Percentiles rank a stretch among this genome's conserved stretches.
Evolutionary conservation across 2,113 vertebrate genomes (phyloP).

Genomic region (Speoplatyrhinus poulsoni): DNA sequence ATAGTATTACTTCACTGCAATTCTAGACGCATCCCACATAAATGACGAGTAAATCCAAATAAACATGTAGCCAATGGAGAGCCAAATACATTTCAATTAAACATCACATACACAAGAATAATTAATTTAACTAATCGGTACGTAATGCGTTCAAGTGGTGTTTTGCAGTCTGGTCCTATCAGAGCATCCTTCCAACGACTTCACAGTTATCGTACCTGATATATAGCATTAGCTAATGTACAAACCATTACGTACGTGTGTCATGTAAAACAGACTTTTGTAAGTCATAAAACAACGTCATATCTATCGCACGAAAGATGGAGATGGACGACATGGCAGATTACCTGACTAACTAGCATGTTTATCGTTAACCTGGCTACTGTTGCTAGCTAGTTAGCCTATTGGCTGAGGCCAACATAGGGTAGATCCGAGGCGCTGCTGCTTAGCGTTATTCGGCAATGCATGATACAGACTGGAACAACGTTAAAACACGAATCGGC

Average conservation of each 20-base stretch:
- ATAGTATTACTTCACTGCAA: not conserved
- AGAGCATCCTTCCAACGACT: not conserved
- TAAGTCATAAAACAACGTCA: not conserved
- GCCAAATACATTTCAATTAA: not conserved
- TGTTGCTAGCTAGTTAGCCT: not conserved
- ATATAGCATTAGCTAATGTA: not conserved
- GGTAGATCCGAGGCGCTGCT: constrained; percentile 42
- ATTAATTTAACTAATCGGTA: not conserved
- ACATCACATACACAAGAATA: not conserved
- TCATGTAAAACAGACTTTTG: too few relatives aligned
- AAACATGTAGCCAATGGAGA: not conserved
- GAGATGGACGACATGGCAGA: too few relatives aligned
- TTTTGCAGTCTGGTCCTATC: not conserved
- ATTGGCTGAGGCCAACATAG: constrained; percentile 21
- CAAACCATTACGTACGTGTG: not conserved
- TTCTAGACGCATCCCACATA: not conserved
- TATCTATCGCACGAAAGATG: too few relatives aligned
- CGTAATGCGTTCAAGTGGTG: not conserved
- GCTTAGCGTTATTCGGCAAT: constrained; percentile 37
- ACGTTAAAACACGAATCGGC: not conserved
- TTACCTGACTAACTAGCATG: not conserved
- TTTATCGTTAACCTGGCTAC: not conserved
- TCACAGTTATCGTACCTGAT: not conserved
- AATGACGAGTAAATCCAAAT: too few relatives aligned
- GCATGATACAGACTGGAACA: constrained; percentile 8